Conservation (phyloP, 2,888 invertebrate genomes). For the Prosopocoilus inquinatus region DNA sequence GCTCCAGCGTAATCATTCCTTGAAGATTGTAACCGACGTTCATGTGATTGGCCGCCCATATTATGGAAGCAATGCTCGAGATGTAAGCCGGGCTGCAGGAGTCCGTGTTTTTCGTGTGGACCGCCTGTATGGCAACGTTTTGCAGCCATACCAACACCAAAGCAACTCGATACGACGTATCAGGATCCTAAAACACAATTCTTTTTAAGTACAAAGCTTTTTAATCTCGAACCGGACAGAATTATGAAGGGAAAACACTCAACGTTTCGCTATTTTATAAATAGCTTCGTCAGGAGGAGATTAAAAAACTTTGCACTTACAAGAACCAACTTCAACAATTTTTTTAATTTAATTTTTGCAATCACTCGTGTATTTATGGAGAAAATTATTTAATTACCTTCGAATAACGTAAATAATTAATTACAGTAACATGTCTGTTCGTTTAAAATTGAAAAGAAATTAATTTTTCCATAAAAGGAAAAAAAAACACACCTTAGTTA, state of each 20-base stretch:
- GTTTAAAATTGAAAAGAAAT: too few relatives aligned
- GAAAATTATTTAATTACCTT: too few relatives aligned
- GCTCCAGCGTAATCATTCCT: constrained; percentile 67
- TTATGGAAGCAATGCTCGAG: constrained; percentile 78
- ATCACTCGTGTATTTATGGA: too few relatives aligned
- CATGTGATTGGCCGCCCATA: constrained; percentile 71
- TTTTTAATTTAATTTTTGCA: neutral
- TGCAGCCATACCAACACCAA: constrained; percentile 75
- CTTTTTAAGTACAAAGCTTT: neutral
- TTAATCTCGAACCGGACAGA: too few relatives aligned
- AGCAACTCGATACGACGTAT: constrained; percentile 61
- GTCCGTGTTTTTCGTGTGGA: constrained; percentile 42
- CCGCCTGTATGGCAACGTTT: constrained; percentile 54
- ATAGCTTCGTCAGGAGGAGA: too few relatives aligned
- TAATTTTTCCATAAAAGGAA: too few relatives aligned
- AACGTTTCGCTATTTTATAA: too few relatives aligned
- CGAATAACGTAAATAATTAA: too few relatives aligned
- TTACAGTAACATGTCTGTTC: too few relatives aligned
- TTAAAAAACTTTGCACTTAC: too few relatives aligned
- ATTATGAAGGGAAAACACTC: too few relatives aligned
- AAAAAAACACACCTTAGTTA: too few relatives aligned
- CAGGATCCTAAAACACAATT: constrained; percentile 47
- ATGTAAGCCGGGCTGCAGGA: constrained; percentile 58
- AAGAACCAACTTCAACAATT: neutral
- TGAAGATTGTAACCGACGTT: constrained; percentile 63